Evolutionary conservation across 2,113 vertebrate species (phyloP).

Genomic region (Brienomyrus longianalis): DNA sequence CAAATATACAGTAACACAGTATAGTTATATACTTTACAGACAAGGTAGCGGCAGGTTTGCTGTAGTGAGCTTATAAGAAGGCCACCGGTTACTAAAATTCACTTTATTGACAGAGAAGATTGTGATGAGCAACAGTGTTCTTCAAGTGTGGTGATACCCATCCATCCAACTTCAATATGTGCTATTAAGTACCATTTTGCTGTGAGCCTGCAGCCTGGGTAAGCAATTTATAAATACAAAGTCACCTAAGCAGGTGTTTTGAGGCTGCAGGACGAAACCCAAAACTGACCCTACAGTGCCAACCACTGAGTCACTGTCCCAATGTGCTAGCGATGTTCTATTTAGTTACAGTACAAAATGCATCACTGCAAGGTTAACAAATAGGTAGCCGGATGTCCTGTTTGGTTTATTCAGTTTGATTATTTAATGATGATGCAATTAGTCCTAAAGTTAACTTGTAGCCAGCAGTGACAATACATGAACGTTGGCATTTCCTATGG

Average conservation of each 20-base stretch:
- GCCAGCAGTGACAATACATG: not conserved
- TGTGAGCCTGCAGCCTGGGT: not conserved
- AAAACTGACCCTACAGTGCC: not conserved
- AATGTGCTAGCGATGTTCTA: not conserved
- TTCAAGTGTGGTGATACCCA: not conserved
- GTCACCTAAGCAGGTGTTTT: not conserved
- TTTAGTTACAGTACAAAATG: not conserved
- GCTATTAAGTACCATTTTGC: not conserved
- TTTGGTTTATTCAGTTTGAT: too few relatives aligned
- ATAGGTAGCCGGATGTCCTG: not conserved
- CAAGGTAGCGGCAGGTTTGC: not conserved
- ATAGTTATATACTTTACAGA: not conserved
- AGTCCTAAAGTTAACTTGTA: not conserved
- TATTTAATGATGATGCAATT: not conserved
- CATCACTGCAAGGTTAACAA: not conserved
- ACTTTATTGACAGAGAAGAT: not conserved
- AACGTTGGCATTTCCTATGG: not conserved
- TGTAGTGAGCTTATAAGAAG: too few relatives aligned
- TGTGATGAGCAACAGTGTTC: not conserved
- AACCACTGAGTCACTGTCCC: not conserved
- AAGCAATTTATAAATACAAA: not conserved
- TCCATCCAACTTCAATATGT: not conserved
- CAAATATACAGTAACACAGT: not conserved
- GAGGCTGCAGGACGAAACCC: not conserved
- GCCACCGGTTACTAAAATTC: not conserved